phyloP scores from a whole-genome alignment of 2,113 vertebrate genomes.

The Cranoglanis bouderius region DNA sequence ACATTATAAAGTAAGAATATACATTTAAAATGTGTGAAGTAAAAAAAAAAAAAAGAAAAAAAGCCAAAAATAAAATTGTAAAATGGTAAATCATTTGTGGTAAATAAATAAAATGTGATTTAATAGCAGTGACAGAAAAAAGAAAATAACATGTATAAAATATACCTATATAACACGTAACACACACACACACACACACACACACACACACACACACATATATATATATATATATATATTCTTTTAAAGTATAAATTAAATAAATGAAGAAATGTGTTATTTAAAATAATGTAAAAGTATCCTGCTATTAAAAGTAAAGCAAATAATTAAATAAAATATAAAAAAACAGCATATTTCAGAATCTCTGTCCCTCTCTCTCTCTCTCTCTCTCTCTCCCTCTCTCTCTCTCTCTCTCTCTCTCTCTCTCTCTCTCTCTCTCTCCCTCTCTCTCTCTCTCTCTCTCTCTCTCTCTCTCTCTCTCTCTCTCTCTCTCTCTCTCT shows the following conservation, averaged over 20 bases:
- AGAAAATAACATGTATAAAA: no score
- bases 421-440: not conserved
- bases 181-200: no score
- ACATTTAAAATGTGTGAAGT: no score
- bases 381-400: not conserved
- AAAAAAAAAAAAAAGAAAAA: no score
- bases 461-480: not conserved
- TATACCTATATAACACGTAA: no score
- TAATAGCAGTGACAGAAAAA: not conserved
- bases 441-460: no score
- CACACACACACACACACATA: no score
- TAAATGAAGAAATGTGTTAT: not conserved
- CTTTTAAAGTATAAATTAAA: not conserved
- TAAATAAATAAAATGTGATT: not conserved
- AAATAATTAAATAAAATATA: not conserved
- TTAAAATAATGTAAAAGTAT: no score
- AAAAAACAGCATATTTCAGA: no score
- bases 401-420: not conserved
- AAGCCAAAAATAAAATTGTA: no score
- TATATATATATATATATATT: no score
- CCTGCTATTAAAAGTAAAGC: not conserved
- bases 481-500: not conserved
- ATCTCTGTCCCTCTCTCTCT: not conserved
- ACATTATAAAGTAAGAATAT: no score
- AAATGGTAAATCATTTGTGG: not conserved